Evolutionary conservation across 2,888 invertebrate genomes (phyloP).

Genomic region (Noctua comes): DNA sequence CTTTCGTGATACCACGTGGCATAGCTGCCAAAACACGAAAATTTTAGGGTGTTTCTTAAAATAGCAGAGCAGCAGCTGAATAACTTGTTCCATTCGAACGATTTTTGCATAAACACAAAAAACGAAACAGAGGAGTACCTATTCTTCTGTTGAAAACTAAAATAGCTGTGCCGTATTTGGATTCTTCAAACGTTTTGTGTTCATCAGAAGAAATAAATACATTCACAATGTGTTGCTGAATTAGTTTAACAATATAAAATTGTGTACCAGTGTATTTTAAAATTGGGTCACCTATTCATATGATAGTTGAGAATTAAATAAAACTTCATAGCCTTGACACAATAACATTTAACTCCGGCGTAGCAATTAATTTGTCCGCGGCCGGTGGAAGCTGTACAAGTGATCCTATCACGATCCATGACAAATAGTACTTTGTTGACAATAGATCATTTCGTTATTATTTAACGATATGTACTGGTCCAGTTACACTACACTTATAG

Average conservation of each 20-base stretch:
- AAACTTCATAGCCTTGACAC: constrained; percentile 84
- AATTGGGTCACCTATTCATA: constrained; percentile 60
- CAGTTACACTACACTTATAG: constrained; percentile 27
- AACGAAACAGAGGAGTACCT: too few species aligned
- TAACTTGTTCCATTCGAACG: constrained; percentile 20
- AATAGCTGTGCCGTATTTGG: neutral
- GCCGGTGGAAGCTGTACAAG: constrained; percentile 76
- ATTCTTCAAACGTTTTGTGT: neutral
- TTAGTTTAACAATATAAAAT: constrained; percentile 53
- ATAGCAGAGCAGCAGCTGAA: constrained; percentile 32
- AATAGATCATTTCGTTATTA: constrained; percentile 59
- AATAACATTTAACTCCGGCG: constrained; percentile 86
- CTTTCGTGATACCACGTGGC: constrained; percentile 51
- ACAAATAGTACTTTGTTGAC: constrained; percentile 71
- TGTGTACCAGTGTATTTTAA: constrained; percentile 15
- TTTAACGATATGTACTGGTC: constrained; percentile 49
- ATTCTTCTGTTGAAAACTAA: constrained; percentile 3
- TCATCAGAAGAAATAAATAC: constrained; percentile 5
- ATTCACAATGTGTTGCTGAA: constrained; percentile 6
- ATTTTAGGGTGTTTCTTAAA: constrained; percentile 20
- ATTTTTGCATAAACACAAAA: constrained; percentile 19
- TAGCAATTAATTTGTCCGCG: constrained; percentile 83
- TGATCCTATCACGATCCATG: constrained; percentile 81
- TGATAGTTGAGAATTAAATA: constrained; percentile 75
- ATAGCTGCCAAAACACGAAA: constrained; percentile 16